Evolutionary conservation across 2,888 invertebrate genomes (phyloP), one percentile per base, ranked within the genome.

Genomic region (Heliconius cydno): DNA sequence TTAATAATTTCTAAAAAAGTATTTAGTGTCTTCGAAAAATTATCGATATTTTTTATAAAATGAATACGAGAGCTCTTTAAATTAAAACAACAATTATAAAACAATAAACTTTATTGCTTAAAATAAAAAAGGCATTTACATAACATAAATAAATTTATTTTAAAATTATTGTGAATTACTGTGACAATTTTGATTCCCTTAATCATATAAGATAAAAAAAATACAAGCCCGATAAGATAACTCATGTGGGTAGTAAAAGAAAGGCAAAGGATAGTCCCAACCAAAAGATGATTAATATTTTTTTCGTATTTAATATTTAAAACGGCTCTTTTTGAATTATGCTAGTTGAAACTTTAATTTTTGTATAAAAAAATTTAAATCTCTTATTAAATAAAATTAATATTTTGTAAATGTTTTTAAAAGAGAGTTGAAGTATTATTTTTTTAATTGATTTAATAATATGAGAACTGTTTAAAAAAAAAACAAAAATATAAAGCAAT

Each of bases 191-290:
- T 85, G 96, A 97, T 77, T 94, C 95, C 3, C 94, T 99, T 0
- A 98, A 99, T 88, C 99, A 99, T 90, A 97, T 97, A 86, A 97
- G 98, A 86, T 99, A 99, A 99, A 98, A 99, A 91, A 97, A 96
- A 87, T 98, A 97, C 83, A 96, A 95, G 86, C 96, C 96, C 0
- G 94, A 94, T 28, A 94, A 89, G 80, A 89, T 87, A 30, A 85
- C 83, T 0, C 91, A 92, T 6, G 92, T 91, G 0, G 92, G 92
- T 0, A 94, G 92, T 75, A 95, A 95, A 80, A 84, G 95, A 65
- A 95, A 95, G 91, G 95, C 95, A 0, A 94, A 95, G 0, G 95
- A 95, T 15, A 92, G 89, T 38, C 83, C 90, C 86, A 92, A 0
- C 89, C 92, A 2, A 91, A 91, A 68, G 92, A 94, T 92, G 94